A percentile compares a stretch with the other conserved stretches of the same genome.
These are phyloP conservation scores for Podarcis raffonei DNA, from an alignment of 2,113 vertebrate species.

Conservation along the genomic window DNA sequence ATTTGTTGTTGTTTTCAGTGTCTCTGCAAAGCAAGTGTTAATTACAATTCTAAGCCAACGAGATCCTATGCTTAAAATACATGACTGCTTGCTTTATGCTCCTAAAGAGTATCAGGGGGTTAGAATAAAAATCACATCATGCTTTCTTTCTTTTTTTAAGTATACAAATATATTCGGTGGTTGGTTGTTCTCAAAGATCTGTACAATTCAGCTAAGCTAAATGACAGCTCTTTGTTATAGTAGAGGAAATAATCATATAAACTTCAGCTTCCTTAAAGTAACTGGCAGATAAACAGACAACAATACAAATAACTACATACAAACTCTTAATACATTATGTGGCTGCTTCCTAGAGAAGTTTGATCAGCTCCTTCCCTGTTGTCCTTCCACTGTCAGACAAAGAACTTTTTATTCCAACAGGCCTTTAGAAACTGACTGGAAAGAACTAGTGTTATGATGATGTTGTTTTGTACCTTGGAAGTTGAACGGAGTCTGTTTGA, in stretches of 20 bases:
- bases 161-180: background rate
- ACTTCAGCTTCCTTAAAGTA: no score
- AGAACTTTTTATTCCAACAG: no score
- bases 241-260: no score
- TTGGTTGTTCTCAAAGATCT: background rate
- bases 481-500: fast-evolving
- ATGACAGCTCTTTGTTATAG: background rate
- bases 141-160: background rate
- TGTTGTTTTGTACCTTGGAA: no score
- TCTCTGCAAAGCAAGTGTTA: background rate
- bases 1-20: background rate
- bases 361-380: no score
- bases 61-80: background rate
- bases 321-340: no score
- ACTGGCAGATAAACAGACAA: no score
- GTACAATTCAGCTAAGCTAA: background rate
- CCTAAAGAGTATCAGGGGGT: background rate
- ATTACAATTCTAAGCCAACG: background rate
- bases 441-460: no score
- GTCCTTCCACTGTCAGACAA: no score
- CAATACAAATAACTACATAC: no score
- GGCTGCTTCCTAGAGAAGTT: no score
- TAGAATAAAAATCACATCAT: background rate
- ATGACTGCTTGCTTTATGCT: background rate
- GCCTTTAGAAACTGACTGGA: no score